Evolutionary conservation across 2,888 invertebrate species (phyloP).

Genomic region (Oxyscelio sp.): DNA sequence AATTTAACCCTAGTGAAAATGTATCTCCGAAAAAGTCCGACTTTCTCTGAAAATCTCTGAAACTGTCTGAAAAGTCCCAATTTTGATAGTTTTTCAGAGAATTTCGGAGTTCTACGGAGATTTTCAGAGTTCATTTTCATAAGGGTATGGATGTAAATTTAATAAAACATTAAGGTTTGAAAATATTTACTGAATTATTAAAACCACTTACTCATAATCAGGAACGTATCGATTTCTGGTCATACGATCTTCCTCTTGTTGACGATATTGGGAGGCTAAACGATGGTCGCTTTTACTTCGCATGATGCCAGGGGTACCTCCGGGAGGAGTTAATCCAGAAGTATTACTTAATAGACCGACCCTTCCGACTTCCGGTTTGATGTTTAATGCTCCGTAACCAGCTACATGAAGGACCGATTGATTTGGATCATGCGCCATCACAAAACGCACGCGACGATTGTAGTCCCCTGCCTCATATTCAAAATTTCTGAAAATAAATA

Average conservation of each 20-base stretch:
- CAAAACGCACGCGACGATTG: constrained; percentile 94
- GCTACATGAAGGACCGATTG: constrained; percentile 96
- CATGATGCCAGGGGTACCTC: constrained; percentile 93
- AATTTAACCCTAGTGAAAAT: too few species aligned
- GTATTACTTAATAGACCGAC: constrained; percentile 87
- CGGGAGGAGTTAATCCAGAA: constrained; percentile 90
- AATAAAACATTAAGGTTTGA: too few species aligned
- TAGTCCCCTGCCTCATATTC: constrained; percentile 98
- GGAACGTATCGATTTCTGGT: constrained; percentile 87
- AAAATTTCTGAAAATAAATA: constrained; percentile 91
- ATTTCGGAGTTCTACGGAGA: too few species aligned
- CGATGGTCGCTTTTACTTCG: constrained; percentile 98
- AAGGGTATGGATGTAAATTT: too few species aligned
- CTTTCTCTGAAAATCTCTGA: too few species aligned
- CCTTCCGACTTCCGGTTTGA: constrained; percentile 90
- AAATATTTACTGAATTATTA: too few species aligned
- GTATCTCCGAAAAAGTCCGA: too few species aligned
- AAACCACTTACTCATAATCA: constrained; percentile 88
- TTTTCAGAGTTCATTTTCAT: too few species aligned
- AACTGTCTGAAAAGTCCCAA: too few species aligned
- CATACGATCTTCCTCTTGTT: constrained; percentile 92
- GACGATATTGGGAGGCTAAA: constrained; percentile 95
- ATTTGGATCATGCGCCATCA: constrained; percentile 97
- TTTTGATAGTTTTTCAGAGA: too few species aligned
- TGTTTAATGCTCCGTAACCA: constrained; percentile 96